phyloP scores from a whole-genome alignment of 2,797 vertebrate species.

The Phoebastria nigripes region DNA sequence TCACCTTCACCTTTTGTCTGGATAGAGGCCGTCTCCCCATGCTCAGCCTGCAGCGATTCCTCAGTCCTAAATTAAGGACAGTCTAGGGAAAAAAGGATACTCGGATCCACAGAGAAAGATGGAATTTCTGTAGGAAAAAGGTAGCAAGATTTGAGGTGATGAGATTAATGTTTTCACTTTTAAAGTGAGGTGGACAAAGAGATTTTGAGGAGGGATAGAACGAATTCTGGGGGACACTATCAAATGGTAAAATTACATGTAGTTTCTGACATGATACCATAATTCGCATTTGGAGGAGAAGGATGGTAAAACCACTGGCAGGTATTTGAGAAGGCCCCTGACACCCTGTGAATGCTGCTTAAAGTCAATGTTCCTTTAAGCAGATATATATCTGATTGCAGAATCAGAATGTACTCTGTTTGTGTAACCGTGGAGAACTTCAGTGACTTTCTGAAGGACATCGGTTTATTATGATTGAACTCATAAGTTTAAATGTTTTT shows the following conservation, averaged over 20 bases:
- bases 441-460: slow-evolving; percentile 34
- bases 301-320: not conserved
- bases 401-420: not conserved
- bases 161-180: not conserved
- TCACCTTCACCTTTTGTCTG: not conserved
- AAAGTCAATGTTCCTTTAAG: not conserved
- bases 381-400: not conserved
- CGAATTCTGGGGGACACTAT: not conserved
- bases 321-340: not conserved
- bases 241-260: not conserved
- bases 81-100: not conserved
- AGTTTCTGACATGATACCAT: not conserved
- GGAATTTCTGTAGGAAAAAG: not conserved
- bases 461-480: slow-evolving; percentile 22
- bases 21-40: not conserved
- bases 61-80: not conserved
- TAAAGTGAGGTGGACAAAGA: not conserved
- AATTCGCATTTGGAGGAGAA: not conserved
- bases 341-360: not conserved
- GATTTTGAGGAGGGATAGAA: not conserved
- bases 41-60: not conserved
- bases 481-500: slow-evolving; percentile 37
- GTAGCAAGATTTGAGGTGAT: not conserved
- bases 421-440: not conserved
- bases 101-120: not conserved